These are phyloP conservation scores for Marmota monax DNA, from an alignment of 2,113 vertebrate genomes.

Conservation along the genomic window DNA sequence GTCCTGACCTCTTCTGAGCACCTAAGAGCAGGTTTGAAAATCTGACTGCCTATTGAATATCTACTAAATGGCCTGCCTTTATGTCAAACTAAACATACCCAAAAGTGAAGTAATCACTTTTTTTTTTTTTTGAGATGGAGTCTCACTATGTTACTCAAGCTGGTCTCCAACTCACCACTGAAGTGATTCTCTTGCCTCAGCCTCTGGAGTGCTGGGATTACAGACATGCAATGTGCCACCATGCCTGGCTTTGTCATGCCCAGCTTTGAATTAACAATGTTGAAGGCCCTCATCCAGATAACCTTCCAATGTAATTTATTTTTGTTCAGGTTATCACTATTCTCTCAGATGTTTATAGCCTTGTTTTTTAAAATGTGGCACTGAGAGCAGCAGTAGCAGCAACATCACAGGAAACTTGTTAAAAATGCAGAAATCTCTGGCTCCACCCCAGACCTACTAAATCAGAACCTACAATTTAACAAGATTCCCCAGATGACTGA, in stretches of 20 bases:
- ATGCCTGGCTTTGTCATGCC: neutral
- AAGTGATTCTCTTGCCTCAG: neutral
- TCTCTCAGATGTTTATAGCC: neutral
- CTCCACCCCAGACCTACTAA: neutral
- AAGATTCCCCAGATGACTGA: neutral
- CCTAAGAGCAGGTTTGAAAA: slow-evolving; percentile 10
- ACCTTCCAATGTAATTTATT: neutral
- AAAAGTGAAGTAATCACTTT: neutral
- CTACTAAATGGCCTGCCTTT: neutral
- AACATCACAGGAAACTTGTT: neutral
- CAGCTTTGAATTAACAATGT: neutral
- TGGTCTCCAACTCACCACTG: no score
- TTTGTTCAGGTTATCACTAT: neutral
- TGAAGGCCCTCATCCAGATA: neutral
- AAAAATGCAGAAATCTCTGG: slow-evolving; percentile 31
- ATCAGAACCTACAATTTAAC: slow-evolving; percentile 20
- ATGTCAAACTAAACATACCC: neutral
- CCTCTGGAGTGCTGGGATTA: neutral
- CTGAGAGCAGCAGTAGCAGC: neutral
- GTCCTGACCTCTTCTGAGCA: neutral
- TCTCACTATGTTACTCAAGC: no score
- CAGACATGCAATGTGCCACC: neutral
- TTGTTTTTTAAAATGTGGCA: slow-evolving; percentile 21
- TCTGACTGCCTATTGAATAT: neutral
- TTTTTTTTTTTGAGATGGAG: neutral